Evolutionary conservation across 2,888 invertebrate species (phyloP).

Genomic region (Apamea crenata): DNA sequence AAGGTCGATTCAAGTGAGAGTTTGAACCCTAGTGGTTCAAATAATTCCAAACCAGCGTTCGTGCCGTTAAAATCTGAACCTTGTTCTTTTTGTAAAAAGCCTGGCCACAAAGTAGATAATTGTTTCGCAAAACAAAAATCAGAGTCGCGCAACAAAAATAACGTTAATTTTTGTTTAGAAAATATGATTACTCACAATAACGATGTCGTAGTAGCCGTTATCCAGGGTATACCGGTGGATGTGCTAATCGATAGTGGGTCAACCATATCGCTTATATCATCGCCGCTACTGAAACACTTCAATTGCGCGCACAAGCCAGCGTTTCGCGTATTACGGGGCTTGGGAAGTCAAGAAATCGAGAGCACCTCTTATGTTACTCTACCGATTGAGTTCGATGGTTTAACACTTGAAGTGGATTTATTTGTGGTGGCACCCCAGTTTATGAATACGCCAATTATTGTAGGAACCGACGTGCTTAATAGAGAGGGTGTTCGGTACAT

Average conservation of each 20-base stretch:
- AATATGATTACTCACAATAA: too few species aligned
- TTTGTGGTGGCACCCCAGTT: not conserved
- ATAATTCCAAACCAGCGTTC: not conserved
- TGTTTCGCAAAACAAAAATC: constrained; percentile 3
- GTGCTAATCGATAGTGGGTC: too few species aligned
- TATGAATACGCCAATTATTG: too few species aligned
- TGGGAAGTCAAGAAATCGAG: not conserved
- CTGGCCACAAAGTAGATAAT: not conserved
- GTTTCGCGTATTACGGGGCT: not conserved
- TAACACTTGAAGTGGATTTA: not conserved
- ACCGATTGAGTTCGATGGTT: not conserved
- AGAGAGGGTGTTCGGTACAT: too few species aligned
- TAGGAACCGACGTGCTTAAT: too few species aligned
- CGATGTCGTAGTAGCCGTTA: too few species aligned
- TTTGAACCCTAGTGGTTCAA: too few species aligned
- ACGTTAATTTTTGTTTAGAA: too few species aligned
- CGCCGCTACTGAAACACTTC: not conserved
- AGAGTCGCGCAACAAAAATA: too few species aligned
- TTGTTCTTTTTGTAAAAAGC: not conserved
- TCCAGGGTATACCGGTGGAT: too few species aligned
- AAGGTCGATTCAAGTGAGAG: not conserved
- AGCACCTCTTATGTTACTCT: not conserved
- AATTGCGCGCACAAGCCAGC: not conserved
- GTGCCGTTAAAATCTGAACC: constrained; percentile 1
- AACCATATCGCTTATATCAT: not conserved